Evolutionary conservation across 2,113 vertebrate species (phyloP).

Genomic region (Plecotus auritus): DNA sequence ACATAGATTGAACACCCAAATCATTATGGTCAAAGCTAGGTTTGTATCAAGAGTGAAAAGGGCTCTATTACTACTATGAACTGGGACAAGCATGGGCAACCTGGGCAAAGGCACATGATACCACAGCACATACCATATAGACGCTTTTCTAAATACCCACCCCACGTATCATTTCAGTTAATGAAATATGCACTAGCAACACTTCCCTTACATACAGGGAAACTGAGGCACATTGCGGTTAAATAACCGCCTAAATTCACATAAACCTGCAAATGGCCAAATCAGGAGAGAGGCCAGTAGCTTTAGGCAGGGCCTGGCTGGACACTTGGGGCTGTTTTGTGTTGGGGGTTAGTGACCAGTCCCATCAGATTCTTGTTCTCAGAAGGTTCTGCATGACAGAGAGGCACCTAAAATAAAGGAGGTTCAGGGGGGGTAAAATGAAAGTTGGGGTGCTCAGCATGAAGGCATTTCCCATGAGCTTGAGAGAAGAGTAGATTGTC

Average conservation of each 20-base stretch:
- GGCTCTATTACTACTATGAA: no score
- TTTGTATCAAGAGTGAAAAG: background rate
- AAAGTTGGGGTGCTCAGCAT: background rate
- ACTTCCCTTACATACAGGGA: background rate
- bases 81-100: no score
- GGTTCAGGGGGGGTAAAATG: background rate
- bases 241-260: background rate
- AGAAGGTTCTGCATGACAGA: background rate
- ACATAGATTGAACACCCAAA: background rate
- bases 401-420: no score
- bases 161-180: accelerated
- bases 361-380: background rate
- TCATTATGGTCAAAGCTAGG: background rate
- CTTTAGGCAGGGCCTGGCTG: background rate
- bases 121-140: accelerated
- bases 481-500: background rate
- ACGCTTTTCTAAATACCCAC: no score
- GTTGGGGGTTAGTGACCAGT: no score
- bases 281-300: background rate
- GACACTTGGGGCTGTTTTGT: background rate
- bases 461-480: background rate
- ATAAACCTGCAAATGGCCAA: background rate
- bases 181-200: background rate
- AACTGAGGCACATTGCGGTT: background rate
- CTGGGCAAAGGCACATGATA: accelerated